Base-by-base conservation (phyloP, 2,797 vertebrate species). In the Merluccius polli region DNA sequence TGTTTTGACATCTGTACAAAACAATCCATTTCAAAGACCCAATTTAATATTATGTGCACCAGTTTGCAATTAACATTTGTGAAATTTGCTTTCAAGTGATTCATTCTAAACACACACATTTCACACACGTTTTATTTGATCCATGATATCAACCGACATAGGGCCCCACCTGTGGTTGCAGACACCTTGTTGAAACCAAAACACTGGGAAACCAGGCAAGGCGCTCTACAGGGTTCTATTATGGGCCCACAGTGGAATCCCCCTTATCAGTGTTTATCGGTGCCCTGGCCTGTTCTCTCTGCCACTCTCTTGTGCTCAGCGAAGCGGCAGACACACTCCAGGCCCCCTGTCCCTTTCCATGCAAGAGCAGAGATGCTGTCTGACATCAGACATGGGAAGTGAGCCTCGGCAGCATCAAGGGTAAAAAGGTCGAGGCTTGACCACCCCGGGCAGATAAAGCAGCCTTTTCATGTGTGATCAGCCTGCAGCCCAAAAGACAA, bases 381-480 rank as follows among this genome's bases (percentile, higher is more conserved):
- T 88, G 83, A 90, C 89, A 92, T 92, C 91, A 90, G 88, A 88
- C 91, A 86, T 90, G 90, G 90, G 89, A 91, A 90, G 85, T 76
- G 63, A 85, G 81, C 81, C 84, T 81, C 77, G 75, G 82, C 83
- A 83, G 86, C 83, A 84, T 85, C 87, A 91, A 93, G 90, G 90
- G 83, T 87, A 89, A 86, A 59, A 92, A 93, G 91, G 91, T 91
- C 78, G 79, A 77, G 79, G 79, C 88, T 90, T 74, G 88, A 90
- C 86, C 89, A 87, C 87, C 88, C 48, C 75, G 27, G 88, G 89
- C 87, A 85, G 92, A 94, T 94, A 92, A 92, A 92, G 90, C 84
- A 81, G 84, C 83, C 91, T 90, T 93, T 93, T 94, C 91, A 92
- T 93, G 92, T 92, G 87, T 76, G 81, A 88, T 89, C 84, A 80